Evolutionary conservation across 2,888 invertebrate genomes (phyloP).

Genomic region (Sesia bembeciformis): DNA sequence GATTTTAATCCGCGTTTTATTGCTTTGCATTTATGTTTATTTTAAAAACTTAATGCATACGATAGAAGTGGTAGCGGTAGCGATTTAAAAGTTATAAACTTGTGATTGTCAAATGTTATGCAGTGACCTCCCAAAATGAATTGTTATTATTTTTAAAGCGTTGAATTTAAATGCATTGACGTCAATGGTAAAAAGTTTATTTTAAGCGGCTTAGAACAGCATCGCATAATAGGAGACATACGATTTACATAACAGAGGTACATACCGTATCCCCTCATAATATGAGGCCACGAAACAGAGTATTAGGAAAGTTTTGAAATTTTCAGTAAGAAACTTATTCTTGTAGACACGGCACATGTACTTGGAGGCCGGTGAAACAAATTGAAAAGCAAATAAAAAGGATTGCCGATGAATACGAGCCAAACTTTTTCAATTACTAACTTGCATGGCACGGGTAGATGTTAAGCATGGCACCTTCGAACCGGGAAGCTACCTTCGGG

Average conservation of each 20-base stretch:
- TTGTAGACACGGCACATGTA: conserved; percentile 18
- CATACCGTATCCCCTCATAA: not conserved
- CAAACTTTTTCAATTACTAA: conserved; percentile 72
- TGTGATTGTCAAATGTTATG: not conserved
- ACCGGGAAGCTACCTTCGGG: not conserved
- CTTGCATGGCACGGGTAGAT: conserved; percentile 53
- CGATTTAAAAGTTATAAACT: too few relatives aligned
- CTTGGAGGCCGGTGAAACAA: conserved; percentile 31
- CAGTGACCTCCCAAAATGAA: not conserved
- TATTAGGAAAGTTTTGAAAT: conserved; percentile 19
- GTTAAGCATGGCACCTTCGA: conserved; percentile 25
- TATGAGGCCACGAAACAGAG: not conserved
- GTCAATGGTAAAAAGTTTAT: conserved; percentile 9
- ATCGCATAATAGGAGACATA: conserved; percentile 13
- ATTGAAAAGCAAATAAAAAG: conserved; percentile 44
- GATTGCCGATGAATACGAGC: conserved; percentile 39
- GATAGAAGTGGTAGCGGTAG: too few relatives aligned
- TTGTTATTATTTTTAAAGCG: not conserved
- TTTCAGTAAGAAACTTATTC: conserved; percentile 29
- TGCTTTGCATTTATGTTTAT: too few relatives aligned
- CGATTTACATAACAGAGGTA: conserved; percentile 14
- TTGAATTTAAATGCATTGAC: conserved; percentile 6
- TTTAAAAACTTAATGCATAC: too few relatives aligned
- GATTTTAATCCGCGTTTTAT: too few relatives aligned
- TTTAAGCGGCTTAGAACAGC: conserved; percentile 11